phyloP scores from a whole-genome alignment of 1,140 invertebrate species.

The Carcinoscorpius rotundicauda region DNA sequence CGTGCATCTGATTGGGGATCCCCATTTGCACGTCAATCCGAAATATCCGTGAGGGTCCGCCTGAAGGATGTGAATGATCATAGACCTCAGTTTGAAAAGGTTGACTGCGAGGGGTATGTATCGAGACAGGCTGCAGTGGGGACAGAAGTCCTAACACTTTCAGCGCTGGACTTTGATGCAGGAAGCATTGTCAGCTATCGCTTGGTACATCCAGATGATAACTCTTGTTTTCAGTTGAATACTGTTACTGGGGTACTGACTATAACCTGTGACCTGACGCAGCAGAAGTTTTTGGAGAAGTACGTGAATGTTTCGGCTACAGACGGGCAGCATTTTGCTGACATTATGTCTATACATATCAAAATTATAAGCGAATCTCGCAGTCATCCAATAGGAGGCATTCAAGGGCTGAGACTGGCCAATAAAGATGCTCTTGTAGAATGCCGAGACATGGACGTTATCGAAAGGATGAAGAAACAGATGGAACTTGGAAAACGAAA shows the following conservation, averaged over 20 bases:
- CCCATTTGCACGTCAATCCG: slow-evolving; percentile 76
- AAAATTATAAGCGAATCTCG: slow-evolving; percentile 45
- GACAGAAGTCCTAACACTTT: slow-evolving; percentile 74
- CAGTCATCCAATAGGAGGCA: neutral
- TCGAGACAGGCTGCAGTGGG: slow-evolving; percentile 60
- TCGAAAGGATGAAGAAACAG: slow-evolving; percentile 58
- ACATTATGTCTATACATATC: slow-evolving; percentile 56
- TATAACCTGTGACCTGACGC: slow-evolving; percentile 59
- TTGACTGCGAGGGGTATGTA: slow-evolving; percentile 72
- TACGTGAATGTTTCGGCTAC: slow-evolving; percentile 56
- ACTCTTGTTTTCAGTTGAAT: slow-evolving; percentile 79
- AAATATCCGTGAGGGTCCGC: slow-evolving; percentile 66
- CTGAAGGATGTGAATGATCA: slow-evolving; percentile 87
- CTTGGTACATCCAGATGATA: slow-evolving; percentile 74
- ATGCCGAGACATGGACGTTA: slow-evolving; percentile 71
- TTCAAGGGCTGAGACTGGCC: slow-evolving; percentile 6
- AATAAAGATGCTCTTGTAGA: slow-evolving; percentile 46
- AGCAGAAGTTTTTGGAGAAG: slow-evolving; percentile 30
- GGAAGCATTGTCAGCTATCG: slow-evolving; percentile 78
- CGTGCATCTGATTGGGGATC: slow-evolving; percentile 88
- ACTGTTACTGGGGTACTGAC: slow-evolving; percentile 55
- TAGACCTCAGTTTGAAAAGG: slow-evolving; percentile 55
- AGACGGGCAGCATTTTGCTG: slow-evolving; percentile 82
- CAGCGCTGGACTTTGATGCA: slow-evolving; percentile 85
- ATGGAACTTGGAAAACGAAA: slow-evolving; percentile 65